Conservation (phyloP, 2,797 vertebrate genomes). For the Dromococcyx pavoninus region DNA sequence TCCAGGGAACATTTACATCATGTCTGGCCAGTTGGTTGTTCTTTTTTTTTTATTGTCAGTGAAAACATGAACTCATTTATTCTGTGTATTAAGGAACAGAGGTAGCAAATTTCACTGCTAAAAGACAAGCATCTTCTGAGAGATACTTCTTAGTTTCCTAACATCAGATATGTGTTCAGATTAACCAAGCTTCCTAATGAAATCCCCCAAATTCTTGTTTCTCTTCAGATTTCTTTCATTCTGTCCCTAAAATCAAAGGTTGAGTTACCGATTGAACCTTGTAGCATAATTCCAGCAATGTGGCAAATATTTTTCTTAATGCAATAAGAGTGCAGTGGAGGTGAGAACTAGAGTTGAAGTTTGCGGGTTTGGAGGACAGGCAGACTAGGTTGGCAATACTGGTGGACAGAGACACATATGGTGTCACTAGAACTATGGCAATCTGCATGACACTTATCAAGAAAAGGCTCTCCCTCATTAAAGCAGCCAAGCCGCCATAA, state of each 20-base stretch:
- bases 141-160: neutral
- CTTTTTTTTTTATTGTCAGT: neutral
- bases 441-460: neutral
- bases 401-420: accelerated
- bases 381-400: neutral
- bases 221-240: neutral
- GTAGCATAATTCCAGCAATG: neutral
- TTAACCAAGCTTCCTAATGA: neutral
- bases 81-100: neutral
- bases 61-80: neutral
- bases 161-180: neutral
- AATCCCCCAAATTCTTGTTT: neutral
- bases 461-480: neutral
- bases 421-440: neutral
- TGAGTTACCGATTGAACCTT: neutral
- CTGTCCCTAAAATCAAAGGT: neutral
- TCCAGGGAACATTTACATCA: neutral
- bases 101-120: neutral
- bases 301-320: neutral
- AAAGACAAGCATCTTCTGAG: neutral
- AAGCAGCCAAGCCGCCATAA: neutral
- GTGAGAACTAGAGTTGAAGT: neutral
- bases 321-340: neutral
- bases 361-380: neutral
- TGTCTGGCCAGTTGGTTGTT: neutral